phyloP scores from a whole-genome alignment of 2,113 vertebrate species.

The Burhinus bistriatus region DNA sequence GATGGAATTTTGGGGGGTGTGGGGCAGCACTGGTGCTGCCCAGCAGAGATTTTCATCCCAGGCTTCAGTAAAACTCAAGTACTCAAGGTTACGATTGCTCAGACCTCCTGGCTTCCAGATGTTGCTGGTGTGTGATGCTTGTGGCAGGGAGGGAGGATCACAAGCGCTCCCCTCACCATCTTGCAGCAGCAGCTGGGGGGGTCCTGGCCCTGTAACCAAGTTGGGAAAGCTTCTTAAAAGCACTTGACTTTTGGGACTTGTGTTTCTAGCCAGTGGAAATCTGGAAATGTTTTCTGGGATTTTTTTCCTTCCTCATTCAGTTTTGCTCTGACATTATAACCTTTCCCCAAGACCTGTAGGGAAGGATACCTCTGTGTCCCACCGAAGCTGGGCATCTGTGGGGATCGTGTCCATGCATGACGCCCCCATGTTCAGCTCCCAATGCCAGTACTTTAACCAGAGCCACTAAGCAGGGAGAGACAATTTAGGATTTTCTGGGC shows the following conservation, averaged over 20 bases:
- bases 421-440: neutral
- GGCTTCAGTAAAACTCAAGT: neutral
- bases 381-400: neutral
- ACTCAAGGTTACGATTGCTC: neutral
- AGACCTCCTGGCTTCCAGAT: neutral
- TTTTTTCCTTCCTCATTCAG: neutral
- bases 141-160: accelerated
- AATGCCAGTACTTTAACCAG: accelerated
- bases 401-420: accelerated
- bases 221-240: accelerated
- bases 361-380: neutral
- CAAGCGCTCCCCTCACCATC: accelerated
- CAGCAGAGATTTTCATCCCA: neutral
- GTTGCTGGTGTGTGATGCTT: accelerated
- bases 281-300: neutral
- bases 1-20: neutral
- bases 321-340: neutral
- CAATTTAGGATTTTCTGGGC: neutral
- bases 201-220: neutral
- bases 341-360: neutral
- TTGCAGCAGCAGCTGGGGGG: neutral
- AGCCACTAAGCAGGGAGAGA: neutral
- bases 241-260: neutral
- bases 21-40: accelerated
- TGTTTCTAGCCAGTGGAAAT: neutral